phyloP scores from a whole-genome alignment of 2,888 invertebrate species.

The Timema cristinae region DNA sequence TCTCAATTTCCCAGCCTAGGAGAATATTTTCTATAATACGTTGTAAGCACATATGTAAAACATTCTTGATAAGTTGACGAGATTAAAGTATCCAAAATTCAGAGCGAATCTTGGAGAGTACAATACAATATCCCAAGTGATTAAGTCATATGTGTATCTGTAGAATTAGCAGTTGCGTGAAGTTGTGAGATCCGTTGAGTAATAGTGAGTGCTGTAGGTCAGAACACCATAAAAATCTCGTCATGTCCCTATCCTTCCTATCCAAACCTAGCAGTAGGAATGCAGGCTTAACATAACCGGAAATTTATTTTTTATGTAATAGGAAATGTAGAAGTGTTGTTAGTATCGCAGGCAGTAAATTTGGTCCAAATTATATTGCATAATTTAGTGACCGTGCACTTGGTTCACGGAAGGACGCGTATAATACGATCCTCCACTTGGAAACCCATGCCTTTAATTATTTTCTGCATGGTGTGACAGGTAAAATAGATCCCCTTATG shows the following conservation, averaged over 20 bases:
- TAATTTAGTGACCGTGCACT: not conserved
- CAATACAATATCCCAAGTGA: not conserved
- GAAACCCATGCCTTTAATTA: not conserved
- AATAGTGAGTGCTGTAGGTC: too few species aligned
- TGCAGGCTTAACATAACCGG: not conserved
- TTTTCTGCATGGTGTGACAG: constrained; percentile 4
- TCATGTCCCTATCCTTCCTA: constrained; percentile 12
- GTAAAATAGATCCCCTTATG: not conserved
- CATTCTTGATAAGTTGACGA: too few species aligned
- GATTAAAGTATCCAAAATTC: not conserved
- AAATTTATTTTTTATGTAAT: not conserved
- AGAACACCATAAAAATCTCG: constrained; percentile 10
- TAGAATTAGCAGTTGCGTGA: not conserved
- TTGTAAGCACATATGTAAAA: too few species aligned
- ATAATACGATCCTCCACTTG: constrained; percentile 9
- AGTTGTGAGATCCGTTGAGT: too few species aligned
- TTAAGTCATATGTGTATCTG: not conserved
- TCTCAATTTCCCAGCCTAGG: too few species aligned
- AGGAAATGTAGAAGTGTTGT: constrained; percentile 8
- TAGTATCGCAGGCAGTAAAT: constrained; percentile 11
- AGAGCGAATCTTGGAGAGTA: not conserved
- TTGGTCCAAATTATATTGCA: constrained; percentile 14
- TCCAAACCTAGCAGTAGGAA: constrained; percentile 8
- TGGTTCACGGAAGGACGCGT: constrained; percentile 11
- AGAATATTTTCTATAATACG: too few species aligned